Base-by-base conservation (phyloP, 23 tunicate species). In the Styela clava region DNA sequence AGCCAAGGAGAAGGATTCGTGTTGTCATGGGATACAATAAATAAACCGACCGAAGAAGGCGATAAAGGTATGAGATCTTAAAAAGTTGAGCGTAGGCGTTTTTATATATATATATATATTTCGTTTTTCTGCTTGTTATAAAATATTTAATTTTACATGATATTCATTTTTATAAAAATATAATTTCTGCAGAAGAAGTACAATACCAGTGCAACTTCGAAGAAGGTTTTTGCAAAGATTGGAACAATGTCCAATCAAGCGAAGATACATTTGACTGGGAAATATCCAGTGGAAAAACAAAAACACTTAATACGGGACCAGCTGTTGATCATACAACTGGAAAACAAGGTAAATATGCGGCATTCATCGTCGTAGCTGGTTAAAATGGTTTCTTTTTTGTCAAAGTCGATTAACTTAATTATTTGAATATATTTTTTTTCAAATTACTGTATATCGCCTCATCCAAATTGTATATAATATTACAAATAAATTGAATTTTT, bases 241-340 rank as follows among this genome's bases (percentile, higher is more conserved):
- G 95, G 95, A 31, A 35, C 31, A 68, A 90, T 62, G 31, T 85
- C 31, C 62, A 31, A 0, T 7, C 27, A 12, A 35, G 52, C 0
- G 71, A 79, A 33, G 89, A 85, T 70, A 72, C 34, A 2, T 85
- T 90, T 69, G 86, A 90, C 29, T 90, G 95, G 95, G 74, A 44
- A 64, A 30, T 90, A 0, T 3, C 62, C n/a, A 69, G 31, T 23
- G 76, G 83, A 20, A 67, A 61, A 24, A 90, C 95, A 2, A 32
- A 67, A 33, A 85, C 95, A 0, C 31, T 35, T 27, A 51, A 68
- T 18, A 90, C 95, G 2, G 95, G 95, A 1, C 95, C 95, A 24
- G 23, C 51, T 18, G 81, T 64, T 61, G 95, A 90, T 52, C 95
- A 90, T 74, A 85, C 95, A 7, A 44, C 68, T 0, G 37, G 68